Evolutionary conservation across 1,140 invertebrate species (phyloP).

Genomic region (Galendromus occidentalis): DNA sequence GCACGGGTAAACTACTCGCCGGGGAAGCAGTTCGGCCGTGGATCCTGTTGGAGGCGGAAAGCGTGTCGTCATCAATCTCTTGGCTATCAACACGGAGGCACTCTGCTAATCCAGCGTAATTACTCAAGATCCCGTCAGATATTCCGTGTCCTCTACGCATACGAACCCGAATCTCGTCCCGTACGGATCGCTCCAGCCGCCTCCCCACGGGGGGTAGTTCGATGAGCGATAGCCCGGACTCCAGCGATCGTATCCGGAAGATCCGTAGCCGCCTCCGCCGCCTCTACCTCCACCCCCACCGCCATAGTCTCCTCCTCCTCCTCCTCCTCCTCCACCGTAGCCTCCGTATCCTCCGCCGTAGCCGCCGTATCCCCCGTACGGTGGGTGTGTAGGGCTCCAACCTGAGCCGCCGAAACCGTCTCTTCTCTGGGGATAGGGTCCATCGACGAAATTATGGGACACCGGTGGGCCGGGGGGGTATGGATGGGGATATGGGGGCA

Average conservation of each 20-base stretch:
- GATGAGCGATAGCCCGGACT: not conserved
- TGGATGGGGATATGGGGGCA: not conserved
- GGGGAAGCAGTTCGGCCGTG: not conserved
- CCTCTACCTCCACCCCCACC: conserved; percentile 29
- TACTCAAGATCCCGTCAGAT: not conserved
- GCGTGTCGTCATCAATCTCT: not conserved
- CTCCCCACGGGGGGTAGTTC: conserved; percentile 7
- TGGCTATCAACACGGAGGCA: no score
- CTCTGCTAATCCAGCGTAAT: not conserved
- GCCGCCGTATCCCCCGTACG: conserved; percentile 24
- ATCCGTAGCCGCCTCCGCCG: conserved; percentile 21
- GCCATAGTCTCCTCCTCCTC: conserved; percentile 27
- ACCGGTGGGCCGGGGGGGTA: not conserved
- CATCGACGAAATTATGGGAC: not conserved
- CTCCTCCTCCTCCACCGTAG: conserved; percentile 24
- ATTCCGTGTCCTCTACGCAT: not conserved
- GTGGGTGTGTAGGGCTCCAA: conserved; percentile 14
- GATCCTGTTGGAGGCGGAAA: not conserved
- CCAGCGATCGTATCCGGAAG: not conserved
- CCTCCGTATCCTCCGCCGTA: conserved; percentile 24
- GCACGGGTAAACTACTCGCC: conserved; percentile 1
- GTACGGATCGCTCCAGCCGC: not conserved
- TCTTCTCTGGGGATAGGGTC: not conserved
- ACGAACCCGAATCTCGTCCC: not conserved
- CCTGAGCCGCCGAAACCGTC: not conserved